Evolutionary conservation across 2,797 vertebrate genomes (phyloP).

Genomic region (Catamblyrhynchus diadema): DNA sequence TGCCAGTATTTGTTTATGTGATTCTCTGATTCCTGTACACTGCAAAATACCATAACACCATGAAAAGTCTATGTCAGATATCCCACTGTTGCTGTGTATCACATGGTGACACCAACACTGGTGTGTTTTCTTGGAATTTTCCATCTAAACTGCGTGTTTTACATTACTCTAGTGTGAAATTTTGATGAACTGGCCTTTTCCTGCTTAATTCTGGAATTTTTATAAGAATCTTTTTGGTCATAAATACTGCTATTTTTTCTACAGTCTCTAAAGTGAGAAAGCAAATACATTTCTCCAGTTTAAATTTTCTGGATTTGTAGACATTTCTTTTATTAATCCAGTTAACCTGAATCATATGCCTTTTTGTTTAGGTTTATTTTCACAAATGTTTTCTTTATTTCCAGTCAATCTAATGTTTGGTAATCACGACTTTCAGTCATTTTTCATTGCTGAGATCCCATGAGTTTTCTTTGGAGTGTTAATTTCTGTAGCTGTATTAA

Average conservation of each 20-base stretch:
- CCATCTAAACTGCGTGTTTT: neutral
- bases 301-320: neutral
- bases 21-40: neutral
- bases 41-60: neutral
- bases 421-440: neutral
- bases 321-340: neutral
- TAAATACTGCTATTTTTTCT: neutral
- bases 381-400: neutral
- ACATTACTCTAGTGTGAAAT: neutral
- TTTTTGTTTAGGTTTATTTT: neutral
- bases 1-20: neutral
- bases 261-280: neutral
- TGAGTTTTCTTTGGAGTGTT: conserved; percentile 1
- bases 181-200: neutral
- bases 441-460: neutral
- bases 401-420: neutral
- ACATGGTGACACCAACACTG: neutral
- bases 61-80: neutral
- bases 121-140: neutral
- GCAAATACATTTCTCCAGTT: neutral
- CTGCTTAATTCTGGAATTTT: neutral
- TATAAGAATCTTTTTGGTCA: neutral
- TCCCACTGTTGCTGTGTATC: neutral
- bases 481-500: conserved; percentile 29
- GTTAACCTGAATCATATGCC: neutral